phyloP scores from a whole-genome alignment of 64 coral and sea anemone species.

The Montipora cactus region DNA sequence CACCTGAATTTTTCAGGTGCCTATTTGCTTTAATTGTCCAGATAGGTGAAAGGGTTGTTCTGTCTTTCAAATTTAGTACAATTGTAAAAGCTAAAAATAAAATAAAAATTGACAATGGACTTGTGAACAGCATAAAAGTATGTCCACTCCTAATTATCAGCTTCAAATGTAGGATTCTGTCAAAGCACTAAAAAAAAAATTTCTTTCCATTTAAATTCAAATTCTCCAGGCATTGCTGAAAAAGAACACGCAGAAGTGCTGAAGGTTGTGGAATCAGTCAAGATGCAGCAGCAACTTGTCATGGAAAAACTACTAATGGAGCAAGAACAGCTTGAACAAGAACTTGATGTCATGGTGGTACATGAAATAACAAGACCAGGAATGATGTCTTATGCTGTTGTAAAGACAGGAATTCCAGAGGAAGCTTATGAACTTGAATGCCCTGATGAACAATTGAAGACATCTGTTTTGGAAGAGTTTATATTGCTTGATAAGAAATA shows the following conservation, averaged over 20 bases:
- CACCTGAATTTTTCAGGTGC: no score
- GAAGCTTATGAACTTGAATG: constrained; percentile 81
- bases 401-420: constrained; percentile 84
- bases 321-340: constrained; percentile 82
- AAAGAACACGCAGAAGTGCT: constrained; percentile 84
- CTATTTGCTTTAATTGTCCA: no score
- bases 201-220: neutral
- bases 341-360: constrained; percentile 64
- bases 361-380: constrained; percentile 53
- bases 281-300: constrained; percentile 75
- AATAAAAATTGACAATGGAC: no score
- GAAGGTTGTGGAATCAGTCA: constrained; percentile 81
- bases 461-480: constrained; percentile 87
- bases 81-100: no score
- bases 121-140: no score
- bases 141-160: no score
- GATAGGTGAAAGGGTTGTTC: no score
- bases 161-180: no score
- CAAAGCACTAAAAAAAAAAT: neutral
- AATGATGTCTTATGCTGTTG: constrained; percentile 46
- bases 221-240: constrained; percentile 65
- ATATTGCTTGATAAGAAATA: constrained; percentile 91
- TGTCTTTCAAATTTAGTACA: no score
- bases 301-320: constrained; percentile 75
- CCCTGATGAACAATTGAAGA: constrained; percentile 76